These are phyloP conservation scores for Enteromius anoplus DNA, from an alignment of 2,797 vertebrate species.

Conservation along the genomic window DNA sequence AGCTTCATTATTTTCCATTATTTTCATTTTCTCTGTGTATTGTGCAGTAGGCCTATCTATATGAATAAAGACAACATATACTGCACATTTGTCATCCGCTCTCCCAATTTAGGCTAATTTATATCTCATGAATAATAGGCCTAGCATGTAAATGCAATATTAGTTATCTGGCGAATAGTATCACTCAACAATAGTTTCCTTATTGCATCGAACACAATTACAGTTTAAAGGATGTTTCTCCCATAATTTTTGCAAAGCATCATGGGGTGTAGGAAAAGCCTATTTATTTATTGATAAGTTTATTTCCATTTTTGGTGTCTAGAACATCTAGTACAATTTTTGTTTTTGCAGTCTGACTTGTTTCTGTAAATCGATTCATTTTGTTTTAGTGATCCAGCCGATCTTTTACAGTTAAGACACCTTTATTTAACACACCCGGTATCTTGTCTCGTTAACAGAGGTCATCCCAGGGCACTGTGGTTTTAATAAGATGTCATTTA, in stretches of 20 bases:
- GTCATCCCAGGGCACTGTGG: background rate
- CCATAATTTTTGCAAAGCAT: background rate
- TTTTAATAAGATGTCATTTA: background rate
- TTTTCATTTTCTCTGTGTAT: background rate
- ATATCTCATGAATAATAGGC: background rate
- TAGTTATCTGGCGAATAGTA: background rate
- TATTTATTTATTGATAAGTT: background rate
- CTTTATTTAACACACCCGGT: background rate
- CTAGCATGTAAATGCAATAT: background rate
- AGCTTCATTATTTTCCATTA: background rate
- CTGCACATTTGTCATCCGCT: background rate
- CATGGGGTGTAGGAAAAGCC: background rate
- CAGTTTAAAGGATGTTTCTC: background rate
- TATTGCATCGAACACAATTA: background rate
- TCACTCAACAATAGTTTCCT: no score
- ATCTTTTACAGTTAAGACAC: background rate
- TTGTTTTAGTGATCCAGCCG: background rate
- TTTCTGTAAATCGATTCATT: background rate
- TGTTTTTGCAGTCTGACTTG: background rate
- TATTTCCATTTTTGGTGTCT: background rate
- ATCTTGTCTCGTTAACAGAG: background rate
- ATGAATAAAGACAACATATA: background rate
- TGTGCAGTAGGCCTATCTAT: background rate
- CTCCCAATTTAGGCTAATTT: background rate
- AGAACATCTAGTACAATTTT: background rate